Base-by-base conservation (phyloP, 2,113 vertebrate genomes). In the Scortum barcoo region DNA sequence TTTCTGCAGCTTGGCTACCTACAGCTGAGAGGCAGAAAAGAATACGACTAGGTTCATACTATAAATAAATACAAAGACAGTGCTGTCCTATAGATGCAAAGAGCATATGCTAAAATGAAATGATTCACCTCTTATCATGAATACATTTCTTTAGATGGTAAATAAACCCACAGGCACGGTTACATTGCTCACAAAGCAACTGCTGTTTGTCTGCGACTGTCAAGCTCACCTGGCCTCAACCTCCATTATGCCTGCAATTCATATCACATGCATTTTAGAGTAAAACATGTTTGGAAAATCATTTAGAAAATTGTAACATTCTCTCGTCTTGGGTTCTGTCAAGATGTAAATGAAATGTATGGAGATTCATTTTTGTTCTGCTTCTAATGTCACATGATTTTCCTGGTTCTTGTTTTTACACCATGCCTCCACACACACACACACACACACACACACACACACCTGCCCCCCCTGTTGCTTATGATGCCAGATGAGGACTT, bases 301-400 rank as follows among this genome's bases (percentile, higher is more conserved):
- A 46, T 51, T 71, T 53, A 14, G 2, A 62, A 2, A 44, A 7
- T 61, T 42, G 14, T 70, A n/a, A 87, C n/a, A 42, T 57, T 77
- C 56, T 78, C 75, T 53, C 77, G 50, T 78, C 56, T 70, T 65
- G 26, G 57, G 65, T 70, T 44, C 61, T 77, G 71, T 79, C 68
- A 50, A 63, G 72, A 83, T 87, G 74, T 83, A 75, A 88, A 84
- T 58, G 71, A 90, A 81, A 66, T 50, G 46, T 76, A 42, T 70
- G 67, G 44, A 73, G 70, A 60, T 60, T 44, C 8, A n/a, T 14
- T 77, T 83, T 7, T 80, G 63, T 81, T 75, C 58, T 76, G 81
- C 53, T 72, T 71, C 40, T 50, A 4, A 70, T 78, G 72, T 78
- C 44, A 54, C 19, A 60, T 46, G 48, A 63, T 74, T 81, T 81